Percentiles rank a stretch among this genome's conserved stretches.
phyloP scores from a whole-genome alignment of 2,797 vertebrate genomes.

The Enteromius paludinosus region DNA sequence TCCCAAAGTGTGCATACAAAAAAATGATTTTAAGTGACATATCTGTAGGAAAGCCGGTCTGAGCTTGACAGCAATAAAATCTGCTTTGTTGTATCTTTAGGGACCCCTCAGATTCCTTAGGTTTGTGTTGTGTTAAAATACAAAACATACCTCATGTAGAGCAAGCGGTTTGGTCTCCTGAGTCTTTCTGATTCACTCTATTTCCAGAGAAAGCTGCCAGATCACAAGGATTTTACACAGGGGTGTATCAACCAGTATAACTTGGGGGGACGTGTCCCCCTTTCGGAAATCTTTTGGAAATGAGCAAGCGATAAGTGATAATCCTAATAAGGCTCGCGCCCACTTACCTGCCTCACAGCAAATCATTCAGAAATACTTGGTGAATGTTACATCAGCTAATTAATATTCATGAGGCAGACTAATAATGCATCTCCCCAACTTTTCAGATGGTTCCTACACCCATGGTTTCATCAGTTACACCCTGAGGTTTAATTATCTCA shows the following conservation, averaged over 20 bases:
- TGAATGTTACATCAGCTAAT: slow-evolving; percentile 32
- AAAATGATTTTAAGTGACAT: slow-evolving; percentile 22
- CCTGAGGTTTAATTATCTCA: slow-evolving; percentile 27
- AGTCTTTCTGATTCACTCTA: slow-evolving; percentile 20
- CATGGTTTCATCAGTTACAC: slow-evolving; percentile 10
- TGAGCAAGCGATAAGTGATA: not conserved
- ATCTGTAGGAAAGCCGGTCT: slow-evolving; percentile 19
- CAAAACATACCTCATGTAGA: slow-evolving; percentile 29
- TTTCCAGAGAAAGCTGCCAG: slow-evolving; percentile 20
- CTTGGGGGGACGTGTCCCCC: not conserved
- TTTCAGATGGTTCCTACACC: not conserved
- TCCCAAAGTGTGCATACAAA: not conserved
- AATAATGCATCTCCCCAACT: slow-evolving; percentile 7
- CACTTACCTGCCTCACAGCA: not conserved
- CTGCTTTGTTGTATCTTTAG: slow-evolving; percentile 7
- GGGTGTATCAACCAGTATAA: not conserved
- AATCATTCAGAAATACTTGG: slow-evolving; percentile 4
- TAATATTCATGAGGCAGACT: slow-evolving; percentile 18
- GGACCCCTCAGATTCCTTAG: slow-evolving; percentile 34
- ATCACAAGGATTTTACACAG: not conserved
- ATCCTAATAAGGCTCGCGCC: not conserved
- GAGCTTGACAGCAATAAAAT: slow-evolving; percentile 35
- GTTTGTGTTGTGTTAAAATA: slow-evolving; percentile 46
- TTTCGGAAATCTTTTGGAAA: slow-evolving; percentile 5
- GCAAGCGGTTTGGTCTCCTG: slow-evolving; percentile 25